A percentile compares a stretch with the other conserved stretches of the same genome.
Conservation (phyloP, 2,113 vertebrate genomes). For the Burhinus bistriatus region DNA sequence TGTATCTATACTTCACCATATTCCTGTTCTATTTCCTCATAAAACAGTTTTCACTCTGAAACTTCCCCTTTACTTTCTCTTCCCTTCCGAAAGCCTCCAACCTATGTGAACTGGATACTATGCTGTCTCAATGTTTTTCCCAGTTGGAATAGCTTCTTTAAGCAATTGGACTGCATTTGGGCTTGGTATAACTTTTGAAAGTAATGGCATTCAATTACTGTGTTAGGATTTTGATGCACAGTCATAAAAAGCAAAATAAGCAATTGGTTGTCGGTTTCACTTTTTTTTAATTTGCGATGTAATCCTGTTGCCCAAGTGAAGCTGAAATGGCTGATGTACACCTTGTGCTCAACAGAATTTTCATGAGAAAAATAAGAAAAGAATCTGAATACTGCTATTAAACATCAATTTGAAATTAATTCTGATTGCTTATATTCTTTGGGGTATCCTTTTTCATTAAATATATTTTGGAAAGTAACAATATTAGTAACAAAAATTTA, state of each 20-base stretch:
- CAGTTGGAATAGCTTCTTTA: neutral
- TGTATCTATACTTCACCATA: neutral
- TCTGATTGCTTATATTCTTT: neutral
- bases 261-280: neutral
- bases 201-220: neutral
- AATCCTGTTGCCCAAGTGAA: neutral
- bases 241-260: neutral
- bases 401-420: neutral
- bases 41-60: neutral
- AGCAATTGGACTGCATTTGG: neutral
- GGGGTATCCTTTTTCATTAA: neutral
- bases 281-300: neutral
- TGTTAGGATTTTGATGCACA: neutral
- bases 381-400: neutral
- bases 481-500: neutral
- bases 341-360: neutral
- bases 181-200: neutral
- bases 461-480: neutral
- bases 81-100: neutral
- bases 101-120: fast-evolving
- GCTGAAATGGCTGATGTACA: neutral
- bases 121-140: neutral
- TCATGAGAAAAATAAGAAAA: neutral
- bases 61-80: neutral
- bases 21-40: neutral